These are phyloP conservation scores for Betta splendens DNA, from an alignment of 2,797 vertebrate species.

Conservation along the genomic window DNA sequence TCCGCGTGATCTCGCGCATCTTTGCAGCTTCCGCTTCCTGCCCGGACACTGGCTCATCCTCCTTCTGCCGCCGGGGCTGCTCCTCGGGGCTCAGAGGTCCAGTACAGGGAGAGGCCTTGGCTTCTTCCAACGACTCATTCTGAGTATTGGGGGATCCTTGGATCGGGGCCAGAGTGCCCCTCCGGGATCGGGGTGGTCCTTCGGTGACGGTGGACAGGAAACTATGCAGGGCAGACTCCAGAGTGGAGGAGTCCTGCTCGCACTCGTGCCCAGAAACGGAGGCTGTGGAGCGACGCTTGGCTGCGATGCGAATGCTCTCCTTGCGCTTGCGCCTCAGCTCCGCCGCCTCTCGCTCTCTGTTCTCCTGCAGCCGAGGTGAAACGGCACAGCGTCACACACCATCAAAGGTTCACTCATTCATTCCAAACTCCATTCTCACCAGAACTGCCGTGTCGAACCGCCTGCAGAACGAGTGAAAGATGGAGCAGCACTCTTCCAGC, in stretches of 20 bases:
- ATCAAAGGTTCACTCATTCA: too few species aligned
- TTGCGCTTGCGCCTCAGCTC: conserved; percentile 68
- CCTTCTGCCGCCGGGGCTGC: conserved; percentile 25
- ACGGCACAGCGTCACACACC: background rate
- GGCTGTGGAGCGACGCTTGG: conserved; percentile 68
- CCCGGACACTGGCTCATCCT: background rate
- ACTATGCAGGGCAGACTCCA: conserved; percentile 77
- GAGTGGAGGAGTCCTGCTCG: conserved; percentile 19
- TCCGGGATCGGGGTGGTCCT: conserved; percentile 55
- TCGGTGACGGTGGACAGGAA: conserved; percentile 62
- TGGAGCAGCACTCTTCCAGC: conserved; percentile 83
- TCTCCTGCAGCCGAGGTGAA: conserved; percentile 67
- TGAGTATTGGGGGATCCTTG: conserved; percentile 30
- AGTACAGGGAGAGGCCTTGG: background rate
- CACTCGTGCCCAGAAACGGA: conserved; percentile 43
- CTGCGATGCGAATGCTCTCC: conserved; percentile 48
- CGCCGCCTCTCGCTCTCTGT: conserved; percentile 69
- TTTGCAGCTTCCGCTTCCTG: conserved; percentile 36
- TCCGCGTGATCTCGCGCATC: conserved; percentile 49
- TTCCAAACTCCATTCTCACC: conserved; percentile 73
- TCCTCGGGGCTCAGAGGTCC: conserved; percentile 36
- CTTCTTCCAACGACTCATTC: background rate
- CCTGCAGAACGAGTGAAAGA: conserved; percentile 84
- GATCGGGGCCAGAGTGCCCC: conserved; percentile 8
- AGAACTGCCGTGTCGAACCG: conserved; percentile 79